Base-by-base conservation (phyloP, 2,888 invertebrate genomes). In the Lycia hirtaria region DNA sequence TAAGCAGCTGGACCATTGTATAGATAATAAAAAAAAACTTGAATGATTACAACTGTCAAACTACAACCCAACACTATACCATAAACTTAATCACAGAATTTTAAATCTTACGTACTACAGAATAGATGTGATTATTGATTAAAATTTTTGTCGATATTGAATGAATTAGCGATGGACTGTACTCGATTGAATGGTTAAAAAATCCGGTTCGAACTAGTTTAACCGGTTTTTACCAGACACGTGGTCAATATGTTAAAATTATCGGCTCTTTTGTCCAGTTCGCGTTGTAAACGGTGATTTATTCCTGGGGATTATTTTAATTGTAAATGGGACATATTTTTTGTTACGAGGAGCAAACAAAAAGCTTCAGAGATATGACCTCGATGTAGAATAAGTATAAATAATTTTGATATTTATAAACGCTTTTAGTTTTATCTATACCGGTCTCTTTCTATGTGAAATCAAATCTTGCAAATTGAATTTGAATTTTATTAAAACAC, bases 181-280 rank as follows among this genome's bases (percentile, higher is more conserved):
- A 76, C 87, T 84, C 83, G 84, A 88, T 86, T 88, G 85, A 89
- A 88, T 88, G 79, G 81, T 76, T 73, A 85, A 85, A 77, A 67
- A 41, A 17, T 55, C 41, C 41, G 41, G 41, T 41, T 7, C 28
- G 10, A 87, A 89, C 90, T 82, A 86, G 91, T 88, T 81, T 24
- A 64, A 88, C 90, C 83, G 79, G 91, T 88, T 87, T 67, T 69
- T 81, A 78, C 81, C 71, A 61, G 87, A 83, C 91, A 91, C 91
- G 92, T 91, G 92, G 91, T 90, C 88, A 88, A 77, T 58, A 72
- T 80, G 82, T 84, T 81, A 81, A 86, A 87, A 88, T 86, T 86
- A 68, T 90, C 81, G 81, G 78, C 68, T 79, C 73, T 79, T 84
- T 86, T 87, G 87, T 87, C 70, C 75, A 50, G 59, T 57, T 14